Evolutionary conservation across 2,888 invertebrate species (phyloP), one percentile per base, ranked within the genome.

Genomic region (Xestia sexstrigata): DNA sequence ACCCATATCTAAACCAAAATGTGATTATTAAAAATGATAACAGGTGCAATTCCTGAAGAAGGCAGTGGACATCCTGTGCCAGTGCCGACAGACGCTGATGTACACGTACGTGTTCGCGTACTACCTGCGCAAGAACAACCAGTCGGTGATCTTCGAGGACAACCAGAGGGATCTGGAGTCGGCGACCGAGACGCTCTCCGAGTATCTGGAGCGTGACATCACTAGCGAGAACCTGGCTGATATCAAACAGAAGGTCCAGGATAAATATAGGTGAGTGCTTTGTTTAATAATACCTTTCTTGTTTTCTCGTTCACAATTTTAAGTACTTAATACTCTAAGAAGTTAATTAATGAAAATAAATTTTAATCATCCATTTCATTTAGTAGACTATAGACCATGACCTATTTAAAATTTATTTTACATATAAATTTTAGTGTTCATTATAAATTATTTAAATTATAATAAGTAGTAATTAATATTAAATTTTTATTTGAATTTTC

Each of bases 31-130:
- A 72, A 74, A 78, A 52, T 78, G 15, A 9, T 63, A 71, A 76
- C 79, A 98, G 98, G 99, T 99, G 82, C 99, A 99, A 97, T 99
- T 99, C 97, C 97, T 99, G 91, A 99, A 99, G 96, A 99, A 99
- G 95, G 99, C 99, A 77, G 99, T 99, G 92, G 99, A 99, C 97
- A 99, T 99, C 94, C 97, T 99, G 81, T 99, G 99, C 96, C 98
- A 98, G 95, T 99, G 99, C 97, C 98, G 99, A 87, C 99, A 99
- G 96, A 99, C 99, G 30, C 97, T 99, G 76, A 99, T 99, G 99
- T 99, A 99, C 97, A 99, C 99, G 70, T 99, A 99, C 95, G 99
- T 99, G 89, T 99, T 99, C 97, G 99, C 99, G 91, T 99, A 99
- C 97, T 99, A 99, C 96, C 97, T 99, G 93, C 98, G 98, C 95